Conservation (phyloP, 2,797 vertebrate genomes). For the Macroramphosus scolopax region DNA sequence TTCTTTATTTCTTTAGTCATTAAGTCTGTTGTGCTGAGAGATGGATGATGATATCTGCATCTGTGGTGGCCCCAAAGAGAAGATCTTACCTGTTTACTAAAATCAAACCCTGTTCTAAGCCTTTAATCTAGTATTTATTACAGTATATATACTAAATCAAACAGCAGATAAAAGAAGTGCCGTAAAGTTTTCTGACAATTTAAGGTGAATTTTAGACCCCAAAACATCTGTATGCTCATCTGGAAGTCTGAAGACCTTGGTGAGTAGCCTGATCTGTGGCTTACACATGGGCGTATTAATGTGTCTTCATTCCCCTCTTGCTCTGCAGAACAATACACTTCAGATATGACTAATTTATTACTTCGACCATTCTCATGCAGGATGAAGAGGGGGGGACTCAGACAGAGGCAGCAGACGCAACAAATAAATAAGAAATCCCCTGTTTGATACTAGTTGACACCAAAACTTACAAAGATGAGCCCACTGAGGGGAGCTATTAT, state of each 20-base stretch:
- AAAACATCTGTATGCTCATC: not conserved
- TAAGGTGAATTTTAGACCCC: no score
- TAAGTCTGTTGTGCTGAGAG: no score
- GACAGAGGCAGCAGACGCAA: not conserved
- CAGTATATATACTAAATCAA: no score
- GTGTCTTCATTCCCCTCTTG: slow-evolving; percentile 19
- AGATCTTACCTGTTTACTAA: no score
- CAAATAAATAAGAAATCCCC: not conserved
- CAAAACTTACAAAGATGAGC: slow-evolving; percentile 10
- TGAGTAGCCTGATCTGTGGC: slow-evolving; percentile 7
- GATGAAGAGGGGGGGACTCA: slow-evolving; percentile 19
- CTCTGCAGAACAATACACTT: slow-evolving; percentile 47
- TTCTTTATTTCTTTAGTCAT: no score
- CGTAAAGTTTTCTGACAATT: not conserved
- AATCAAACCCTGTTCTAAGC: no score
- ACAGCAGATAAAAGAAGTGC: no score
- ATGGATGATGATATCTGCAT: no score
- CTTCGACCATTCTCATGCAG: slow-evolving; percentile 14
- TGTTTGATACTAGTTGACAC: slow-evolving; percentile 2
- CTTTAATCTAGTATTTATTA: no score
- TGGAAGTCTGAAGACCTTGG: slow-evolving; percentile 4
- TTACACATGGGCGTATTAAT: slow-evolving; percentile 22
- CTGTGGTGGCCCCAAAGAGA: no score
- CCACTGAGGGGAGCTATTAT: no score
- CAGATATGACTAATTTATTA: slow-evolving; percentile 41